Base-by-base conservation (phyloP, 2,888 invertebrate genomes). In the Harpalus rubripes region DNA sequence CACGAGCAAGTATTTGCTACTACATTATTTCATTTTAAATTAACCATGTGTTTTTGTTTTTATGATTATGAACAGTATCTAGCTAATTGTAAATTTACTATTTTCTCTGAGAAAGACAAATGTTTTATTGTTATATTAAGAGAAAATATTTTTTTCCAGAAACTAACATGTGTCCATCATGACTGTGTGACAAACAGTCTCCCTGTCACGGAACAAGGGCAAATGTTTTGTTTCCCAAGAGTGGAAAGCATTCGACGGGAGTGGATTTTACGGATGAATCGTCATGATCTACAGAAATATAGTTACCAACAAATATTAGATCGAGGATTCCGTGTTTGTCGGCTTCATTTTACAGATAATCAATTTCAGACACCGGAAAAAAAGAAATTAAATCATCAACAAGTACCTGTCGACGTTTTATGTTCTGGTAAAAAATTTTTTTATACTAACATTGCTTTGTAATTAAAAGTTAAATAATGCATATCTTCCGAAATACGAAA, bases 101-200 rank as follows among this genome's bases (percentile, higher is more conserved):
- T n/a, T n/a, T n/a, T n/a, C n/a, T n/a, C n/a, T n/a, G n/a, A n/a
- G 22, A 22, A 1, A 22, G 3, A n/a, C n/a, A n/a, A n/a, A 22
- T 22, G 22, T 22, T 22, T 22, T 22, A 22, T 22, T 22, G 3
- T 22, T 22, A 22, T 22, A 22, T 22, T 22, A 56, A 10, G 4
- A 56, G 5, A 56, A 56, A n/a, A n/a, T 56, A 59, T n/a, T 63
- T 22, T 22, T 1, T 63, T 63, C 26, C n/a, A 63, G 63, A 63
- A 26, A 63, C 12, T 22, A 16, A 63, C n/a, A 22, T 63, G 63
- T 63, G 63, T 63, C 8, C 63, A 63, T 22, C 26, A 26, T 1
- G 10, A 2, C 22, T 63, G 63, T 63, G 10, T 26, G 0, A 63
- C 22, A 18, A 63, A 63, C 63, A 18, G 12, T 22, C 26, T 63